Evolutionary conservation across 2,113 vertebrate genomes (phyloP).

Genomic region (Brachyhypopomus occidentalis): DNA sequence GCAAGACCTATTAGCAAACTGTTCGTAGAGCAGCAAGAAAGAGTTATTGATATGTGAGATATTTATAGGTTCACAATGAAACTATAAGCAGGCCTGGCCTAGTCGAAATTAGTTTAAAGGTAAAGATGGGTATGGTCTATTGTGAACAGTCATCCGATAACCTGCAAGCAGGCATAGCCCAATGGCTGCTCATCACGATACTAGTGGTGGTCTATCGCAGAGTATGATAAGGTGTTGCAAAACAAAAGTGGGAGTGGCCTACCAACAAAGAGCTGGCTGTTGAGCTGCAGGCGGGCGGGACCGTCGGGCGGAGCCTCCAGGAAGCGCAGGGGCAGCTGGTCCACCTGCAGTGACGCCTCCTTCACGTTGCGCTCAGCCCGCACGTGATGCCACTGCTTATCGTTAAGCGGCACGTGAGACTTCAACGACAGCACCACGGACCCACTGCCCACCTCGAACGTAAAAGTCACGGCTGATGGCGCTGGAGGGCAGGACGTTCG

Average conservation of each 20-base stretch:
- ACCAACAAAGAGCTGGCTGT: conserved; percentile 85
- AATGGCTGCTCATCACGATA: no score
- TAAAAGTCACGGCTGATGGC: conserved; percentile 78
- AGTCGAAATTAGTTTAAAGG: neutral
- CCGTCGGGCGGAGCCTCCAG: conserved; percentile 74
- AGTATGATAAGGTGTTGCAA: neutral
- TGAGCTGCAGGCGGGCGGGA: conserved; percentile 79
- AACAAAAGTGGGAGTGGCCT: conserved; percentile 45
- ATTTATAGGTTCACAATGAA: no score
- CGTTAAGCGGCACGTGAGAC: conserved; percentile 77
- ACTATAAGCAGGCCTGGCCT: neutral
- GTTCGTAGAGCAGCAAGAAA: neutral
- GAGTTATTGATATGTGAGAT: no score
- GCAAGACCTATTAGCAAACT: neutral
- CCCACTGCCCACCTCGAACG: conserved; percentile 82
- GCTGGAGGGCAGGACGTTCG: conserved; percentile 64
- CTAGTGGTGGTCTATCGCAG: no score
- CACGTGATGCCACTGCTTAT: conserved; percentile 85
- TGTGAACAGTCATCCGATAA: neutral
- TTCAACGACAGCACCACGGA: conserved; percentile 72
- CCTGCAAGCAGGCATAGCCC: no score
- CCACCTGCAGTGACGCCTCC: conserved; percentile 80
- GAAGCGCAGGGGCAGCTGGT: conserved; percentile 76
- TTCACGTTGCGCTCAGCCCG: conserved; percentile 82
- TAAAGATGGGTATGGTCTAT: neutral